Evolutionary conservation across 2,113 vertebrate genomes (phyloP), one percentile per base, ranked within the genome.

Genomic region (Eubucco bourcierii): DNA sequence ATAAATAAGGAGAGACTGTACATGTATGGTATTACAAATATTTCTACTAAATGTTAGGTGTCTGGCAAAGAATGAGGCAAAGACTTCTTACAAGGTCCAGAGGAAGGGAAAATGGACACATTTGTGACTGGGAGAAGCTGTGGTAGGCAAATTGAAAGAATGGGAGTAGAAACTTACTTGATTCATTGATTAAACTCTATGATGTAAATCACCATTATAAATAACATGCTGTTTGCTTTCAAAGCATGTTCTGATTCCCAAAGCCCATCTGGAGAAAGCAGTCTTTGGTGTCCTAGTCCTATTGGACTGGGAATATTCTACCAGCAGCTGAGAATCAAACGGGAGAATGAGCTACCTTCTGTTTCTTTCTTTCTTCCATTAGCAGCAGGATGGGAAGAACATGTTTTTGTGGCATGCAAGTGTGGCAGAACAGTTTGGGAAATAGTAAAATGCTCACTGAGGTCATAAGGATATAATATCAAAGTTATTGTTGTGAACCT

Each of bases 401-500:
- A 12, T 5, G 50, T 41, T 58, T 79, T 83, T 71, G 17, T 84
- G 71, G 21, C 24, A 5, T 41, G 29, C 34, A 81, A 66, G 28
- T 66, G 60, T 31, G 37, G 9, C 61, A 93, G 66, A 81, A 78
- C 28, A 55, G 21, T 86, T 52, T 25, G 75, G 78, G 59, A 94
- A 86, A 66, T 7, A 79, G 33, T 66, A 63, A 73, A 74, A 79
- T 79, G 52, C 60, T 89, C 60, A 56, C 0, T 84, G 60, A 92
- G 71, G 47, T 78, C 28, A 5, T 64, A 20, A 80, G 28, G 47
- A 67, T 90, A 27, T 85, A 93, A 80, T 74, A 87, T 68, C 84
- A 3, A 41, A 84, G 89, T 77, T 92, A 74, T 87, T 95, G 88
- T 90, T 75, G 67, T 73, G 63, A 55, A 92, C 67, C 64, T 87